Conservation (phyloP, 92 coral and sea anemone genomes). For the Bergia sp. region DNA sequence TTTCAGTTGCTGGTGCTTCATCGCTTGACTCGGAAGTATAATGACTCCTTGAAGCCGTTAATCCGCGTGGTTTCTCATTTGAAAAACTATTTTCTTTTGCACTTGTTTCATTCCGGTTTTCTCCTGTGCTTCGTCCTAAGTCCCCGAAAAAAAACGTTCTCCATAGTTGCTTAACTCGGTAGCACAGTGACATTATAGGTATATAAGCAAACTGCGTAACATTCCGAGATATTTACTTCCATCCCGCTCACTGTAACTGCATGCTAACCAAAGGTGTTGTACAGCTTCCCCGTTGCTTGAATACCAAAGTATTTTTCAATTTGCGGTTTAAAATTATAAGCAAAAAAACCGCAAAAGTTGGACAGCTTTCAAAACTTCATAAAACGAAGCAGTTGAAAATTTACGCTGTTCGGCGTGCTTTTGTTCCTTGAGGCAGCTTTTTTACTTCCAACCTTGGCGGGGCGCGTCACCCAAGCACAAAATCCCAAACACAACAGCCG, state of each 20-base stretch:
- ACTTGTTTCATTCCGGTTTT: conserved; percentile 26
- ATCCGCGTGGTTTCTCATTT: conserved; percentile 20
- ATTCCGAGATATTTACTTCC: not conserved
- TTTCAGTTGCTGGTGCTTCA: conserved; percentile 21
- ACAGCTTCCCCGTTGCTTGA: conserved; percentile 6
- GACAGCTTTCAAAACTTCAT: not conserved
- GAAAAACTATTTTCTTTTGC: conserved; percentile 26
- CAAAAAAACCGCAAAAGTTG: not conserved
- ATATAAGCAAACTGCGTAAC: not conserved
- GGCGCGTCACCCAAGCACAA: conserved; percentile 70
- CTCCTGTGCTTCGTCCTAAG: conserved; percentile 30
- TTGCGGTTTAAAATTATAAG: conserved; percentile 2
- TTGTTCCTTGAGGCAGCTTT: conserved; percentile 12
- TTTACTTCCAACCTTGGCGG: conserved; percentile 13
- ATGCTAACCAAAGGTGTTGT: not conserved
- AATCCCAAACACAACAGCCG: conserved; percentile 15
- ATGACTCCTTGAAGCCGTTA: not conserved
- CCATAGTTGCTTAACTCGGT: conserved; percentile 73
- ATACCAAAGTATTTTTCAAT: not conserved
- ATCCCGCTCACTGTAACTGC: not conserved
- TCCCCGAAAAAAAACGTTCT: conserved; percentile 50
- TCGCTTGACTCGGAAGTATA: not conserved
- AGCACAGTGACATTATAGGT: conserved; percentile 79
- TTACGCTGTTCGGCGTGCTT: conserved; percentile 8
- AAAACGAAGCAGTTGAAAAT: not conserved